Conservation (phyloP, 2,888 invertebrate genomes). For the Lycocerus yunnanus region DNA sequence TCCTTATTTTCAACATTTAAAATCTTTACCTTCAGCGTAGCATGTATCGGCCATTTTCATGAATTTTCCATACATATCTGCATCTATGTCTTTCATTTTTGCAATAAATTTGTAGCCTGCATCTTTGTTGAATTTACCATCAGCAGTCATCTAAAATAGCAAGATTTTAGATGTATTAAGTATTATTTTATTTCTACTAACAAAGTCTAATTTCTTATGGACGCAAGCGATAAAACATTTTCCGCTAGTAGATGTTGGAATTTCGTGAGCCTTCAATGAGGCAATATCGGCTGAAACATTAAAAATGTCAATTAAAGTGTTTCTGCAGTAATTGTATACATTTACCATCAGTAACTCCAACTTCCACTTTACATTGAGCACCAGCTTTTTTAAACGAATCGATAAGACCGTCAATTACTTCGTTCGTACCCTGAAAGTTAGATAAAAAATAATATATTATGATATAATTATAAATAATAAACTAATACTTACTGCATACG, state of each 20-base stretch:
- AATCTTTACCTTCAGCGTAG: background rate
- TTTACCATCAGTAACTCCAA: constrained; percentile 4
- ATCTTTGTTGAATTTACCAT: background rate
- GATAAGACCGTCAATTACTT: background rate
- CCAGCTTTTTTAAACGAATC: background rate
- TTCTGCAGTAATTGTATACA: background rate
- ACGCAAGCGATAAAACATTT: constrained; percentile 4
- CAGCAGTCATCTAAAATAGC: background rate
- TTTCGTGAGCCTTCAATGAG: background rate
- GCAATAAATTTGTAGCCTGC: background rate
- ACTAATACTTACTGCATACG: background rate
- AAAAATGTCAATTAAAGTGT: background rate
- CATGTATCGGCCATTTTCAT: background rate
- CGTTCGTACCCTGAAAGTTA: background rate
- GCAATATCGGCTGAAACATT: background rate
- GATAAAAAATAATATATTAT: background rate
- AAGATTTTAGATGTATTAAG: background rate
- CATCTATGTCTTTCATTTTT: background rate
- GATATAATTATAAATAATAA: too few species aligned
- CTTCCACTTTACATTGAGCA: background rate
- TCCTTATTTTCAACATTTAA: background rate
- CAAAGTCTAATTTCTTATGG: constrained; percentile 2
- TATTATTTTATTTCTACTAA: background rate
- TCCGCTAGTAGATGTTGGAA: background rate
- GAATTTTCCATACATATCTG: background rate